Conservation (phyloP, 2,888 invertebrate species). For the Stenodema calcarata region DNA sequence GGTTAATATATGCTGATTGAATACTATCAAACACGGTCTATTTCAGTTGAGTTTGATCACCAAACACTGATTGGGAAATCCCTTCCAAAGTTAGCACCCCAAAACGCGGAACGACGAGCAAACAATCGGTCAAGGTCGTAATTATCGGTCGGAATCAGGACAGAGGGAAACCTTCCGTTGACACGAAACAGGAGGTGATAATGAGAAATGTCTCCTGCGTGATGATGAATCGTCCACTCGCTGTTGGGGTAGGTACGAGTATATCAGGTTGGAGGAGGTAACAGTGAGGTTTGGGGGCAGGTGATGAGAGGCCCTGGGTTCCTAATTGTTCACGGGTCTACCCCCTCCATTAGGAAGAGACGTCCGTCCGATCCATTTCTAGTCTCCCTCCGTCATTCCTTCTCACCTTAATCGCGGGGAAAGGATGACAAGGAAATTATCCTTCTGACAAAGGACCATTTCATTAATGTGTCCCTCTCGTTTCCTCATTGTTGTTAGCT, state of each 20-base stretch:
- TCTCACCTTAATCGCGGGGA: neutral
- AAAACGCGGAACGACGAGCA: neutral
- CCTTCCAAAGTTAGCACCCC: neutral
- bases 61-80: neutral
- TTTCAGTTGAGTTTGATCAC: neutral
- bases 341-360: slow-evolving; percentile 30
- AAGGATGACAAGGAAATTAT: slow-evolving; percentile 31
- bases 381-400: neutral
- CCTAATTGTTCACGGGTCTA: slow-evolving; percentile 26
- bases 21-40: neutral
- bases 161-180: neutral
- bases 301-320: neutral
- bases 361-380: slow-evolving; percentile 36
- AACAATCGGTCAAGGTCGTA: neutral
- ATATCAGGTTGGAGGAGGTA: neutral
- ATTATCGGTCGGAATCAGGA: neutral
- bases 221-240: slow-evolving; percentile 8
- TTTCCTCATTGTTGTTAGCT: neutral
- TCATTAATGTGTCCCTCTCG: neutral
- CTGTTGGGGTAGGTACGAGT: neutral
- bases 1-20: no score
- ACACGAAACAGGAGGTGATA: slow-evolving; percentile 27
- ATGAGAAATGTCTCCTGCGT: slow-evolving; percentile 32
- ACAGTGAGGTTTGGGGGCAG: neutral
- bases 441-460: slow-evolving; percentile 30